Evolutionary conservation across 1,140 invertebrate species (phyloP).

Genomic region (Pissodes strobi): DNA sequence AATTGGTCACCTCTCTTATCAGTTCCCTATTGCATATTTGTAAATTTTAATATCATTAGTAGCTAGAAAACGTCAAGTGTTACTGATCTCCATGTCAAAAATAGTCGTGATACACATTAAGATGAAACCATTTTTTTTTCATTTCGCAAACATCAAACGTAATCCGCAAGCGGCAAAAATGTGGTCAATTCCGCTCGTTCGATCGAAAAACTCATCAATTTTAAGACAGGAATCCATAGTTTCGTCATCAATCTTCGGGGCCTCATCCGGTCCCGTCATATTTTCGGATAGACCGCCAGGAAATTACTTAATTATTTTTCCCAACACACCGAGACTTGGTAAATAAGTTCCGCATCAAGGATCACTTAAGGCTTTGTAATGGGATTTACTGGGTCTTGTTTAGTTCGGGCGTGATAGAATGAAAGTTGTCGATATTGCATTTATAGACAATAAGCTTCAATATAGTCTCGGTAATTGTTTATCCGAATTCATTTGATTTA

Average conservation of each 20-base stretch:
- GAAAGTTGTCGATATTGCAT: too few species aligned
- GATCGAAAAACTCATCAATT: slow-evolving; percentile 27
- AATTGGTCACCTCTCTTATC: too few species aligned
- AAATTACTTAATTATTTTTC: slow-evolving; percentile 31
- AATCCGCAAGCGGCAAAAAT: slow-evolving; percentile 3
- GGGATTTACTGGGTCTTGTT: slow-evolving; percentile 2
- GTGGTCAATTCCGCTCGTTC: slow-evolving; percentile 9
- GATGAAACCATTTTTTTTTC: too few species aligned
- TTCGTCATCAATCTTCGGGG: slow-evolving; percentile 25
- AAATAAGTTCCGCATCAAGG: slow-evolving; percentile 18
- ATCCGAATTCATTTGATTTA: too few species aligned
- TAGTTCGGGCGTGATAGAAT: too few species aligned
- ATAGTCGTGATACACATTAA: too few species aligned
- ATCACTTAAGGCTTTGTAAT: slow-evolving; percentile 16
- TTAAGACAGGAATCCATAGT: slow-evolving; percentile 19
- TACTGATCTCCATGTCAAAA: too few species aligned
- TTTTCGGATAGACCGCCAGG: slow-evolving; percentile 19
- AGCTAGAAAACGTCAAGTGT: too few species aligned
- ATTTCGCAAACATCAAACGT: slow-evolving; percentile 4
- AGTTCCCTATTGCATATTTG: too few species aligned
- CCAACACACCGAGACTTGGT: slow-evolving; percentile 8
- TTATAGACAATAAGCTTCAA: too few species aligned
- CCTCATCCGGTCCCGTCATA: slow-evolving; percentile 25
- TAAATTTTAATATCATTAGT: too few species aligned
- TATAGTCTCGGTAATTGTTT: too few species aligned